phyloP scores from a whole-genome alignment of 2,888 invertebrate species.

The Hoplodrina blanda region DNA sequence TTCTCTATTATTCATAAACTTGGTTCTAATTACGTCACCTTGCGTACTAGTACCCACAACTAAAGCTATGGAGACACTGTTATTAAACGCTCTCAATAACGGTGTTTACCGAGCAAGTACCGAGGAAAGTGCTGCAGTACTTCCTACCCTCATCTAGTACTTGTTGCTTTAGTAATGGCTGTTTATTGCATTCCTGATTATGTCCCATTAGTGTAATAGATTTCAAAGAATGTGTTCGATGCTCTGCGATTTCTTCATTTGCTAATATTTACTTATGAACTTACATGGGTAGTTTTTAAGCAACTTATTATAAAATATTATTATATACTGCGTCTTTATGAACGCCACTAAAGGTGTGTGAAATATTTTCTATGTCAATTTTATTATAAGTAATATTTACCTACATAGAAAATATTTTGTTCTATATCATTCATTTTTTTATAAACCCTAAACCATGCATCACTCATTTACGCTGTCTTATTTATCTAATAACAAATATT shows the following conservation, averaged over 20 bases:
- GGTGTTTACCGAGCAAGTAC: conserved; percentile 33
- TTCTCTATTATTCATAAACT: neutral
- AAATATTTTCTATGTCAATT: no score
- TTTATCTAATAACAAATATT: no score
- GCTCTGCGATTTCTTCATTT: neutral
- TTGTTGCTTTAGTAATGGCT: conserved; percentile 21
- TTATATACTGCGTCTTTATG: no score
- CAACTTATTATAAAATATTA: no score
- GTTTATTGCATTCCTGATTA: conserved; percentile 31
- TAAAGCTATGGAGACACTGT: conserved; percentile 21
- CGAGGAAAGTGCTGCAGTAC: conserved; percentile 31
- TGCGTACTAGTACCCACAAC: neutral
- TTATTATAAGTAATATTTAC: no score
- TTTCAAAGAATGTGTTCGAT: conserved; percentile 22
- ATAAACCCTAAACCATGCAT: no score
- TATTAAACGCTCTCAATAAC: conserved; percentile 53
- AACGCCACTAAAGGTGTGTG: no score
- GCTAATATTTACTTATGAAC: neutral
- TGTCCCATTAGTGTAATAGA: conserved; percentile 33
- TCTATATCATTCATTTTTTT: no score
- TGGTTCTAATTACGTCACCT: conserved; percentile 9
- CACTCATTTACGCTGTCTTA: no score
- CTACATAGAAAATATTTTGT: no score
- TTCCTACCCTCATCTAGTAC: conserved; percentile 34
- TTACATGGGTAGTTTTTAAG: neutral